Conservation (phyloP, 1,140 invertebrate species). For the Apolygus lucorum region DNA sequence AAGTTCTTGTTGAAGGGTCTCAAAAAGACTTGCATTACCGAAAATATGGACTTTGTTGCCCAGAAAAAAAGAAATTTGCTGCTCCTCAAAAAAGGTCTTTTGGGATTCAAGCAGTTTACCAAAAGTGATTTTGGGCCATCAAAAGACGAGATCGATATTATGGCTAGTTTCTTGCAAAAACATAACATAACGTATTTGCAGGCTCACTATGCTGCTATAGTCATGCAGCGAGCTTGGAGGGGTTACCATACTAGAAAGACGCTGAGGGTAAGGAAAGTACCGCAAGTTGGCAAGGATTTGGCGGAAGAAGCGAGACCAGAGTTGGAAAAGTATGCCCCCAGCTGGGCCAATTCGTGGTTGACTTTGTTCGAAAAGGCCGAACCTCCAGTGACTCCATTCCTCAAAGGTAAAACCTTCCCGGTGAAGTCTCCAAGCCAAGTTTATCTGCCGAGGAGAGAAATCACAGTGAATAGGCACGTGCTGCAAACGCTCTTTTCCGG, state of each 20-base stretch:
- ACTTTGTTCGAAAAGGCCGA: background rate
- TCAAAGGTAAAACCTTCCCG: background rate
- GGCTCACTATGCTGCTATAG: slow-evolving; percentile 17
- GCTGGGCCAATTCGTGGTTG: slow-evolving; percentile 12
- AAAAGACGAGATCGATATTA: background rate
- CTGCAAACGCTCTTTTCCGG: background rate
- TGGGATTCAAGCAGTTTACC: background rate
- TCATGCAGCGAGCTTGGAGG: slow-evolving; percentile 16
- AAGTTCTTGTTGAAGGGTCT: background rate
- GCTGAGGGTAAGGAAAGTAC: background rate
- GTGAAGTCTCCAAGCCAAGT: background rate
- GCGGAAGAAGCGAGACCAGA: slow-evolving; percentile 29
- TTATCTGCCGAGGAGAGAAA: slow-evolving; percentile 6
- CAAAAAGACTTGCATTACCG: no score
- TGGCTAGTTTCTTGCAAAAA: background rate
- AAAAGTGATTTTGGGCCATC: no score
- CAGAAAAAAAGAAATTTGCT: background rate
- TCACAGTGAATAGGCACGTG: background rate
- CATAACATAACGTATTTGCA: slow-evolving; percentile 1
- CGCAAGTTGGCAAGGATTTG: slow-evolving; percentile 40
- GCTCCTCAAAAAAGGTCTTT: background rate
- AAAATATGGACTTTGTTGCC: no score
- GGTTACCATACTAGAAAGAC: background rate
- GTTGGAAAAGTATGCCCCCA: background rate
- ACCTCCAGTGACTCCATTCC: slow-evolving; percentile 6